Conservation (phyloP, 2,888 invertebrate species). For the Nipponacmea schrenckii region DNA sequence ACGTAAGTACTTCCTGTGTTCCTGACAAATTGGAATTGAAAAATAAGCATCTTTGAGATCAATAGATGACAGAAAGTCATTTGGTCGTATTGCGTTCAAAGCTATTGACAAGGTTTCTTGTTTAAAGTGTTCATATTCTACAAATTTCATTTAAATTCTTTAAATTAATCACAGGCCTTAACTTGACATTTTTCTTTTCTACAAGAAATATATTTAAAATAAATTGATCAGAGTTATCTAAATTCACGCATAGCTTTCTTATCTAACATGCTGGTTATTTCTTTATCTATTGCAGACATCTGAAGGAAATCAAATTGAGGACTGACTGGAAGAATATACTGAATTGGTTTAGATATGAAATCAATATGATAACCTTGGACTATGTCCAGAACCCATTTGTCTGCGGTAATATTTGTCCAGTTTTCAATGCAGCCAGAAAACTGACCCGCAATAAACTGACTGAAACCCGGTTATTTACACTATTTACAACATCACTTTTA, state of each 20-base stretch:
- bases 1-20: not conserved
- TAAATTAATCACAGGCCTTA: not conserved
- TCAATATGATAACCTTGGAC: not conserved
- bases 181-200: not conserved
- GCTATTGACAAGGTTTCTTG: not conserved
- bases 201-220: not conserved
- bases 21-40: not conserved
- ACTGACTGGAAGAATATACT: not conserved
- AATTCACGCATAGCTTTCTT: not conserved
- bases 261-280: not conserved
- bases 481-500: not conserved
- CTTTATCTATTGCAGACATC: not conserved
- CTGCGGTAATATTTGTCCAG: not conserved
- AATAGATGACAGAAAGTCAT: not conserved
- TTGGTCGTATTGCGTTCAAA: not conserved
- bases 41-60: not conserved
- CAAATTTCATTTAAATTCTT: not conserved
- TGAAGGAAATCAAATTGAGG: not conserved
- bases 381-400: not conserved
- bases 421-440: not conserved
- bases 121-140: not conserved
- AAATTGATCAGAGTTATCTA: not conserved
- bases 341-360: conserved; percentile 1
- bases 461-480: too few relatives aligned
- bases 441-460: not conserved